Base-by-base conservation (phyloP, 2,113 vertebrate genomes). In the Callipepla californica region DNA sequence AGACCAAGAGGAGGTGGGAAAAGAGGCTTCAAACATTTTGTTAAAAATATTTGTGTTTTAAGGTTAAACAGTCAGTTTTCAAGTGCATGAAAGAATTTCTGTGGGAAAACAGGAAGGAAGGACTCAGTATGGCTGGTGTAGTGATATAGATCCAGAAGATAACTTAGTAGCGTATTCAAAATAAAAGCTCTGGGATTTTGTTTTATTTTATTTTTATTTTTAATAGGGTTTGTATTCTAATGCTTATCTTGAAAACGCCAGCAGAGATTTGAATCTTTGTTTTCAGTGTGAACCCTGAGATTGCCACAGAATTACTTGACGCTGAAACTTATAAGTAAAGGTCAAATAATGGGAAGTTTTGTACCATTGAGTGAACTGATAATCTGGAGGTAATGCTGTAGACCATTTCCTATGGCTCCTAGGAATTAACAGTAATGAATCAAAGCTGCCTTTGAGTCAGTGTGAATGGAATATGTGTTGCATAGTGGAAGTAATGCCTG, bases 391-490 rank as follows among this genome's bases (percentile, higher is more conserved):
- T 63, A 51, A 68, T 67, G 14, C 36, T 42, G 1, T 18, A 53
- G n/a, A 45, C 58, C 3, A 2, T 87, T 92, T 85, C 22, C 13
- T 57, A 0, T 73, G 25, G 7, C 48, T 93, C 93, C 44, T 7
- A 65, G 69, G 40, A 45, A 26, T 62, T 79, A 69, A 14, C 34
- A 42, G 3, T 74, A 45, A 66, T 45, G 77, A 86, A 28, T 61
- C 45, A 83, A 57, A 80, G 8, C 10, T 83, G 0, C 80, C 13
- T 85, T 74, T 23, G 55, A n/a, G 14, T 77, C 9, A 0, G 0
- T 63, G 17, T 14, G 47, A 16, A 26, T 91, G 57, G 74, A 15
- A 20, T 84, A 36, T 70, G 2, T 58, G 13, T 58, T 0, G 0
- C 7, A 2, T 6, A 55, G 32, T 34, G 40, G 44, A 78, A 81